Conservation (phyloP, 2,888 invertebrate genomes). For the Adelognathus sp. region DNA sequence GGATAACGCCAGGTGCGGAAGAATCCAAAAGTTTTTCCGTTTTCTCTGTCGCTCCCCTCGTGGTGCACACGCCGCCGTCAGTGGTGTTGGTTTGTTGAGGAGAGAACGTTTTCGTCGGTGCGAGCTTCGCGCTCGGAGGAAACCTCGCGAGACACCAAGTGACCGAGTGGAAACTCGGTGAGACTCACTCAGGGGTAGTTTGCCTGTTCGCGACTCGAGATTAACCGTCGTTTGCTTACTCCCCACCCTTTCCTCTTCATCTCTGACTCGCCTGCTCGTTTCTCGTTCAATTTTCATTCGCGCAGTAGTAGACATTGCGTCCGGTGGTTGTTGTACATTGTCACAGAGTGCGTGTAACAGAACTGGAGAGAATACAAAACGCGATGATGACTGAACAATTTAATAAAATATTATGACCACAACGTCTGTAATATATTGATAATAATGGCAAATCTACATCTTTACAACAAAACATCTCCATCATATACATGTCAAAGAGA, state of each 20-base stretch:
- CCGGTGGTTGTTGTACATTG: too few relatives aligned
- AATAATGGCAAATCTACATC: too few relatives aligned
- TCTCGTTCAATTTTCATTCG: neutral
- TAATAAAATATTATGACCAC: too few relatives aligned
- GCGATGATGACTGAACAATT: too few relatives aligned
- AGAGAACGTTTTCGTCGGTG: neutral
- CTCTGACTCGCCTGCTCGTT: neutral
- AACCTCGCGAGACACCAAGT: constrained; percentile 46
- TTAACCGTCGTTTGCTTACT: constrained; percentile 51
- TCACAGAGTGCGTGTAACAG: too few relatives aligned
- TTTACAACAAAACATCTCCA: too few relatives aligned
- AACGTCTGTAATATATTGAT: too few relatives aligned
- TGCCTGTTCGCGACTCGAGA: constrained; percentile 53
- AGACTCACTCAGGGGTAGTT: constrained; percentile 46
- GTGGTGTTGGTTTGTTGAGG: neutral
- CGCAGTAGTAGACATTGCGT: neutral
- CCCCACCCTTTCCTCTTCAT: neutral
- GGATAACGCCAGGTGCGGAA: constrained; percentile 8
- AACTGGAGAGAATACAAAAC: too few relatives aligned
- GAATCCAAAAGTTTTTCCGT: constrained; percentile 8
- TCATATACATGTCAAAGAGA: too few relatives aligned
- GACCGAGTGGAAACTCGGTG: constrained; percentile 44
- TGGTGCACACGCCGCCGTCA: neutral
- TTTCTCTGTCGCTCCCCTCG: too few relatives aligned
- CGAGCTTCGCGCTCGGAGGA: constrained; percentile 11